Evolutionary conservation across 1,140 invertebrate genomes (phyloP), one percentile per base, ranked within the genome.

Genomic region (Cotesia chilonis): DNA sequence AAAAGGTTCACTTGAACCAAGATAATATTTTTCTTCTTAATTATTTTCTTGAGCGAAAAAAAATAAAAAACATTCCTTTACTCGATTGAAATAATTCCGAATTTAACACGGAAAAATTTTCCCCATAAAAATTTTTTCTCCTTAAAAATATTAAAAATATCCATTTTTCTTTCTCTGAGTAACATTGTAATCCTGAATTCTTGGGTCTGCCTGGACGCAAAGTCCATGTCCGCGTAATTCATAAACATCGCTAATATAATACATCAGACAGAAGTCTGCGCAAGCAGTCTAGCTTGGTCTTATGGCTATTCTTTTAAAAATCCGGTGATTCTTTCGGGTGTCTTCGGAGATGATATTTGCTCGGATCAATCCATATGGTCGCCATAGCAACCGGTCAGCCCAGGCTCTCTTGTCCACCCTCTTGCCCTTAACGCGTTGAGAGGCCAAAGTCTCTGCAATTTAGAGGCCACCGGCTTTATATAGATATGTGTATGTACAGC

Each of bases 301-400:
- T 76, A 75, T 76, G 77, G 77, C 79, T 76, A 78, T 80, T 75
- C 77, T 79, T 79, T 79, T 77, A 83, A 83, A 71, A 69, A 84
- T 83, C 83, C 81, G 77, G 81, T 80, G 80, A 84, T 84, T 85
- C 83, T 84, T 85, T 84, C 79, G 79, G 80, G 78, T 79, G 80
- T 85, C 82, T 84, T 84, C 80, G 79, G 80, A 84, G 84, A 85
- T 84, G 84, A 85, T 85, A 85, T 85, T 85, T 85, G 80, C 83
- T 83, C 83, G 84, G 82, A 85, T 85, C 84, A 85, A 85, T 85
- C 83, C 84, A 85, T 85, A 85, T 83, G 82, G 83, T 85, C 74
- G 79, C 81, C 82, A 85, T 85, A 78, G 84, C 76, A 82, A 84
- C 83, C 82, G 81, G 83, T 82, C 82, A 83, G 81, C 83, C 80